A percentile compares a stretch with the other conserved stretches of the same genome.
Evolutionary conservation across 2,797 vertebrate genomes (phyloP).

Genomic region (Hybognathus amarus): DNA sequence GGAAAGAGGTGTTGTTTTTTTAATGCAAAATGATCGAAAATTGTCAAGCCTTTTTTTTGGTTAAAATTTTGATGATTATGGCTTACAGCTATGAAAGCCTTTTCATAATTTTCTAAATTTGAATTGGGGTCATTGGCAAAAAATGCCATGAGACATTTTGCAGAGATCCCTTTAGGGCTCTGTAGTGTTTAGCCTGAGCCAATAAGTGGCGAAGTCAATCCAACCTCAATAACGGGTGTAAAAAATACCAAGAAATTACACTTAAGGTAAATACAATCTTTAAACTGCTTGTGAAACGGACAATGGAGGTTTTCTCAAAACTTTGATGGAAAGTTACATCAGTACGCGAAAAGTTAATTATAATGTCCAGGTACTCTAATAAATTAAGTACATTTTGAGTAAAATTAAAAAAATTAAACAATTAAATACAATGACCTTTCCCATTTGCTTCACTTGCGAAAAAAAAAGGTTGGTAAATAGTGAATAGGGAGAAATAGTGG

Average conservation of each 20-base stretch:
- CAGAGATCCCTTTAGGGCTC: too few relatives aligned
- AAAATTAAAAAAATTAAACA: too few relatives aligned
- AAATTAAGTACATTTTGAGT: background rate
- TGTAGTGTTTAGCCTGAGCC: slow-evolving; percentile 2
- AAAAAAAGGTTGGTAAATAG: background rate
- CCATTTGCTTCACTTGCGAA: background rate
- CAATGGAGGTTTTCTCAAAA: background rate
- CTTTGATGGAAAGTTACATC: background rate
- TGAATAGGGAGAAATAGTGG: background rate
- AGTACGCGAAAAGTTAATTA: background rate
- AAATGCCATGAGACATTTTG: too few relatives aligned
- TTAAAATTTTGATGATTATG: too few relatives aligned
- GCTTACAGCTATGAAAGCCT: too few relatives aligned
- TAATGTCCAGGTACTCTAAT: background rate
- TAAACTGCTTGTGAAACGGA: background rate
- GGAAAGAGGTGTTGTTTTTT: too few relatives aligned
- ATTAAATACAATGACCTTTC: too few relatives aligned
- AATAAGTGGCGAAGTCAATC: background rate
- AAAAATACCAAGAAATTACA: background rate
- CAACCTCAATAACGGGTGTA: background rate
- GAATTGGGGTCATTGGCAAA: too few relatives aligned
- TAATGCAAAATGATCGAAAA: too few relatives aligned
- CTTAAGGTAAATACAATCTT: background rate
- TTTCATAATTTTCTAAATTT: too few relatives aligned
- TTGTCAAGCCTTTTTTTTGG: too few relatives aligned